phyloP scores from a whole-genome alignment of 2,888 invertebrate genomes.

The Leptinotarsa peninsularis region DNA sequence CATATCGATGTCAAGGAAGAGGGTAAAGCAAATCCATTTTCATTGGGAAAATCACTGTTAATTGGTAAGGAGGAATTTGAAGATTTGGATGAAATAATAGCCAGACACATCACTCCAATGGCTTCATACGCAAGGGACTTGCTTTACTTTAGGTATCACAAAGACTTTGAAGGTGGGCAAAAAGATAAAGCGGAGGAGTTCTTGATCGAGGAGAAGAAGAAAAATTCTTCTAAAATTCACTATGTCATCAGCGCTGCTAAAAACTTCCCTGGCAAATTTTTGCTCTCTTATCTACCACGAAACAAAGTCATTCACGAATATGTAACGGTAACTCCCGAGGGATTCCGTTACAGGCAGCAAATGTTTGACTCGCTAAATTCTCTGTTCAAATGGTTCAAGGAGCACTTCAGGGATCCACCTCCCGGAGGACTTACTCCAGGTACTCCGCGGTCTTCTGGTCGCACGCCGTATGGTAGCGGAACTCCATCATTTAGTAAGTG shows the following conservation, averaged over 20 bases:
- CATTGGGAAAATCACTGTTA: slow-evolving; percentile 87
- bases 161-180: slow-evolving; percentile 80
- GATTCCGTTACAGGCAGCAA: slow-evolving; percentile 90
- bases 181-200: slow-evolving; percentile 90
- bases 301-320: slow-evolving; percentile 90
- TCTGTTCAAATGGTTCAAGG: slow-evolving; percentile 96
- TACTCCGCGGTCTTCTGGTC: slow-evolving; percentile 74
- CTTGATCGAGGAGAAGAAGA: slow-evolving; percentile 89
- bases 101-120: slow-evolving; percentile 96
- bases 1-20: slow-evolving; percentile 97
- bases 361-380: slow-evolving; percentile 85
- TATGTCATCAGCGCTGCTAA: slow-evolving; percentile 88
- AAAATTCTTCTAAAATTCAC: slow-evolving; percentile 88
- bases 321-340: slow-evolving; percentile 91
- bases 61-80: slow-evolving; percentile 96
- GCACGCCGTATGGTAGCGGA: slow-evolving; percentile 69
- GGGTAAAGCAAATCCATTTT: slow-evolving; percentile 96
- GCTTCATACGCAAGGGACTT: slow-evolving; percentile 93
- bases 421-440: slow-evolving; percentile 79
- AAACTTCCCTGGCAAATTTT: slow-evolving; percentile 91
- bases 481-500: slow-evolving; percentile 53
- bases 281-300: slow-evolving; percentile 93
- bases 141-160: slow-evolving; percentile 90
- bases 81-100: slow-evolving; percentile 99
- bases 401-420: slow-evolving; percentile 93